Evolutionary conservation across 2,113 vertebrate genomes (phyloP), one percentile per base, ranked within the genome.

Genomic region (Brienomyrus longianalis): DNA sequence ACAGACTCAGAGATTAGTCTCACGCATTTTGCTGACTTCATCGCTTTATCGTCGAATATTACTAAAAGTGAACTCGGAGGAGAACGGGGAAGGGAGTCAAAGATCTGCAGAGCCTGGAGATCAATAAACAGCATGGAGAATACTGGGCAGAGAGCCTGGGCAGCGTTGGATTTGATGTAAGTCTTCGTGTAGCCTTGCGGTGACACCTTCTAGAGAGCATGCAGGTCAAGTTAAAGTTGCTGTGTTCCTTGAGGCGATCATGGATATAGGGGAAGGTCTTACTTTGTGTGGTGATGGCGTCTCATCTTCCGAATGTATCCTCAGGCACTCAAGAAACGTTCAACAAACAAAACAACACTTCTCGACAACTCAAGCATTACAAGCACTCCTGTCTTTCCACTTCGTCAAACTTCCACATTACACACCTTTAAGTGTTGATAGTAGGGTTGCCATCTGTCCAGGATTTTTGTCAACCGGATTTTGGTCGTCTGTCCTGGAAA

Each of bases 1-100:
- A 54, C 47, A 89, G 70, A 3, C 15, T 89, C 50, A 56, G 19
- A 89, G 70, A 56, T 89, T 21, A 89, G 51, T 47, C 88, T 66
- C 48, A 10, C 51, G 56, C 48, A 50, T 31, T 48, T 48, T 54
- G 66, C 70, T 15, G 50, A 80, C 51, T 31, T 39, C 83, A n/a
- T 48, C 51, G 48, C 45, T 48, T 48, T 51, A 23, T 51, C 21
- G 7, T 31, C 43, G 15, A 51, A 86, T 51, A 27, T 51, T 50
- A 86, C 51, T 50, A 50, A 86, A 51, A 51, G 35, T 39, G 35
- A 80, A 43, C 15, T 80, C 1, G 17, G 31, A 80, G 35, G 74
- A 43, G 74, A 80, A 43, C 10, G 3, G 15, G 5, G 35, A 43
- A 77, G 5, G 70, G 13, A 43, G 31, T 77, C 31, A 35, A 80